Evolutionary conservation across 2,888 invertebrate species (phyloP).

Genomic region (Drosophila infuscata): DNA sequence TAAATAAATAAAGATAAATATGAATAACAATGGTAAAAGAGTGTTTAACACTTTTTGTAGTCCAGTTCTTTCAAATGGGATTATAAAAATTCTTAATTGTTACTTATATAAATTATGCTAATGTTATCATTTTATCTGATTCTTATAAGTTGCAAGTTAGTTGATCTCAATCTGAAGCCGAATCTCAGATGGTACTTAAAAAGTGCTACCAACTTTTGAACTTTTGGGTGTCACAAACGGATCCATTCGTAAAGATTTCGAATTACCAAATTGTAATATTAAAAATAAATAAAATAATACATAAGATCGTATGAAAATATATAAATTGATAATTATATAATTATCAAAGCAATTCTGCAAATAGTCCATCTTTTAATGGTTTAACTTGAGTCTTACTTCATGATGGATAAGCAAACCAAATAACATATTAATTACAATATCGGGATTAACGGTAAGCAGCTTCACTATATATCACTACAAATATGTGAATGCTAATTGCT

Average conservation of each 20-base stretch:
- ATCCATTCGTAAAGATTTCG: no score
- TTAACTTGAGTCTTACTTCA: neutral
- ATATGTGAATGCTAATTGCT: neutral
- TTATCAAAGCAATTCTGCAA: neutral
- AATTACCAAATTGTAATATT: no score
- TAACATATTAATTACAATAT: neutral
- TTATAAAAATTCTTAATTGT: neutral
- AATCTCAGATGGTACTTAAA: neutral
- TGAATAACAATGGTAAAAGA: neutral
- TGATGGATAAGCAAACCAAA: neutral
- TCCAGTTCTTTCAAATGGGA: neutral
- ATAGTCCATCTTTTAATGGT: neutral
- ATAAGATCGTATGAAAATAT: no score
- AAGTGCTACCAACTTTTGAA: neutral
- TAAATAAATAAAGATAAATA: neutral
- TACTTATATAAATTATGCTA: neutral
- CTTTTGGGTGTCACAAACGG: no score
- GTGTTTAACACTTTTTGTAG: neutral
- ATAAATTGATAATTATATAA: no score
- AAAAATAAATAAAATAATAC: no score
- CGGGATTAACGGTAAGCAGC: neutral
- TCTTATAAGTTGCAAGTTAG: neutral
- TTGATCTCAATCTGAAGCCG: neutral
- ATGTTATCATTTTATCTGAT: neutral
- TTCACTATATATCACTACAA: neutral